These are phyloP conservation scores for Cephonodes hylas DNA, from an alignment of 2,888 invertebrate genomes.

Conservation along the genomic window DNA sequence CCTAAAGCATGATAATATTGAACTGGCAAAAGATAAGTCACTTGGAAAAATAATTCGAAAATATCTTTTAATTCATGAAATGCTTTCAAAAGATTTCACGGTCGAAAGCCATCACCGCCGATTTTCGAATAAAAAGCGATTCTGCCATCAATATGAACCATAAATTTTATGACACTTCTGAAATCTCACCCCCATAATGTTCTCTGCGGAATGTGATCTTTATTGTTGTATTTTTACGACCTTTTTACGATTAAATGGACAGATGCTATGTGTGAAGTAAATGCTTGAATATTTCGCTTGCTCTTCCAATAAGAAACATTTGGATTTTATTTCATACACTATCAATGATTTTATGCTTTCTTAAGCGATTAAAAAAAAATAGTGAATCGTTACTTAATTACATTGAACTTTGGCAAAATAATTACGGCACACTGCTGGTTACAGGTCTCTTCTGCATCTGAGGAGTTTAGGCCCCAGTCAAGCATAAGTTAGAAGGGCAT, in stretches of 20 bases:
- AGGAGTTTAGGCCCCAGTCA: too few relatives aligned
- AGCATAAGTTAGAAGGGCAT: too few relatives aligned
- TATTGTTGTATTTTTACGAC: neutral
- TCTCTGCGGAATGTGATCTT: neutral
- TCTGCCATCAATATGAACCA: conserved; percentile 1
- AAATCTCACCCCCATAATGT: neutral
- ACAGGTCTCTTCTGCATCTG: too few relatives aligned
- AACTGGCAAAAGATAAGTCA: neutral
- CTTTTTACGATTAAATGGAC: neutral
- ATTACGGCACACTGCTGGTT: too few relatives aligned
- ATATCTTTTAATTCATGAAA: neutral
- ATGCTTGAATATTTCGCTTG: neutral
- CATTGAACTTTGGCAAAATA: too few relatives aligned
- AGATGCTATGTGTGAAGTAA: neutral
- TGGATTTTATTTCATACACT: too few relatives aligned
- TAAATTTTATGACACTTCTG: neutral
- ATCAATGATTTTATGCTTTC: too few relatives aligned
- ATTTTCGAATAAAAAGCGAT: neutral
- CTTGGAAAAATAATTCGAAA: neutral
- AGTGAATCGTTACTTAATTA: too few relatives aligned
- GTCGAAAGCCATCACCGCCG: neutral
- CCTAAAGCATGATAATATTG: too few relatives aligned
- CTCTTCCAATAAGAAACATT: too few relatives aligned
- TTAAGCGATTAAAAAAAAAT: too few relatives aligned
- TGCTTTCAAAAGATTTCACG: neutral